phyloP scores from a whole-genome alignment of 2,113 vertebrate genomes.

The Ramphastos sulfuratus region DNA sequence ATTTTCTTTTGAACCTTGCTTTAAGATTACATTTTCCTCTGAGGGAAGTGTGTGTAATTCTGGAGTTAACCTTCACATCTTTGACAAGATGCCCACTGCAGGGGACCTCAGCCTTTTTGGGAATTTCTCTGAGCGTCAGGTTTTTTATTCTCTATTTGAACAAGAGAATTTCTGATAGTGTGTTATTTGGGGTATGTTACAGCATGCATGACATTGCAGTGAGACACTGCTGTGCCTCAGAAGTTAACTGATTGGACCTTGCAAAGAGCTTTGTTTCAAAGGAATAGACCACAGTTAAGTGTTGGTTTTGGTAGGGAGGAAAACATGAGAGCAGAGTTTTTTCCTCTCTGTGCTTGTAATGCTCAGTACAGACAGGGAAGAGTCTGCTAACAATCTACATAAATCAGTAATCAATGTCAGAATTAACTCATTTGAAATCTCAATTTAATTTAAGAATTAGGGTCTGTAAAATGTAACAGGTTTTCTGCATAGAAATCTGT shows the following conservation, averaged over 20 bases:
- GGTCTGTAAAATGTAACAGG: neutral
- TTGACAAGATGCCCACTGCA: neutral
- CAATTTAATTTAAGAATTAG: neutral
- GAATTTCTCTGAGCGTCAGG: neutral
- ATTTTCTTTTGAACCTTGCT: neutral
- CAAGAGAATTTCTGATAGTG: neutral
- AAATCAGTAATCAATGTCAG: neutral
- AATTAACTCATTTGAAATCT: neutral
- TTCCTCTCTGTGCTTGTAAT: neutral
- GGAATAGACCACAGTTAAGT: neutral
- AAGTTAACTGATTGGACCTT: neutral
- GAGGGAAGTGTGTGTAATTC: neutral
- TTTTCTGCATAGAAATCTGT: neutral
- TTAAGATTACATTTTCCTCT: neutral
- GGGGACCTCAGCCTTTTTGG: neutral
- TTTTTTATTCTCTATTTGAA: neutral
- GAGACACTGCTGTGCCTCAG: neutral
- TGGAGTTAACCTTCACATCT: neutral
- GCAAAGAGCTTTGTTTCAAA: neutral
- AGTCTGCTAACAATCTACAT: neutral
- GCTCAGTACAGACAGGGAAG: neutral
- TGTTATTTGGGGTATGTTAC: neutral
- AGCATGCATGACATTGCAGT: accelerated
- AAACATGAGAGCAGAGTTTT: neutral
- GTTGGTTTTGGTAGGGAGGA: neutral